Evolutionary conservation across 2,888 invertebrate genomes (phyloP).

Genomic region (Mythimna impura): DNA sequence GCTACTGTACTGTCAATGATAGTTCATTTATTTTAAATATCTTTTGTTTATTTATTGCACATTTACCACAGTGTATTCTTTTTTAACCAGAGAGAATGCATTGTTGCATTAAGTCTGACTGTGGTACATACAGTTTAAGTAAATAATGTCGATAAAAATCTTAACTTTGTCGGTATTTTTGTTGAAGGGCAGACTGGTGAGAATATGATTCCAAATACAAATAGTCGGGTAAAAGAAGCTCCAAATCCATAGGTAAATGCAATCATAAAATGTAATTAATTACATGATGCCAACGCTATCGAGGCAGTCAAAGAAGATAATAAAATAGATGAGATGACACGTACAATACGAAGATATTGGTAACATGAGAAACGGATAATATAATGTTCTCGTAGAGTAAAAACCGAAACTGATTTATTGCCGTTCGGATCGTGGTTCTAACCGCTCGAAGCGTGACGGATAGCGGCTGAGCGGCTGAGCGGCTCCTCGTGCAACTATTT

Average conservation of each 20-base stretch:
- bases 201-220: constrained; percentile 1
- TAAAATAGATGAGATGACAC: constrained; percentile 50
- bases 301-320: constrained; percentile 38
- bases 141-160: constrained; percentile 6
- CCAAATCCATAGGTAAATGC: neutral
- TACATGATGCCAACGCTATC: constrained; percentile 13
- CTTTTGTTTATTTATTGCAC: too few relatives aligned
- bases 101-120: too few relatives aligned
- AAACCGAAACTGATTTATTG: constrained; percentile 74
- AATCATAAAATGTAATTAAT: constrained; percentile 22
- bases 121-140: too few relatives aligned
- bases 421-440: constrained; percentile 62
- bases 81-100: too few relatives aligned
- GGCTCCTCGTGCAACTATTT: constrained; percentile 75
- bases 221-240: neutral
- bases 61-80: too few relatives aligned
- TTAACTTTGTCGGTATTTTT: neutral
- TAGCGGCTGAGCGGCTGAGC: constrained; percentile 71
- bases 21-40: too few relatives aligned
- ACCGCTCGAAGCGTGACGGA: constrained; percentile 79
- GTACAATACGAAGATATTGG: constrained; percentile 59
- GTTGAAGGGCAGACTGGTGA: neutral
- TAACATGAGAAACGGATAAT: constrained; percentile 59
- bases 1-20: constrained; percentile 4
- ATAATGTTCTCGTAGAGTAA: constrained; percentile 65